Percentiles rank a stretch among this genome's conserved stretches.
These are phyloP conservation scores for Mystacides longicornis DNA, from an alignment of 2,888 invertebrate genomes.

Conservation along the genomic window DNA sequence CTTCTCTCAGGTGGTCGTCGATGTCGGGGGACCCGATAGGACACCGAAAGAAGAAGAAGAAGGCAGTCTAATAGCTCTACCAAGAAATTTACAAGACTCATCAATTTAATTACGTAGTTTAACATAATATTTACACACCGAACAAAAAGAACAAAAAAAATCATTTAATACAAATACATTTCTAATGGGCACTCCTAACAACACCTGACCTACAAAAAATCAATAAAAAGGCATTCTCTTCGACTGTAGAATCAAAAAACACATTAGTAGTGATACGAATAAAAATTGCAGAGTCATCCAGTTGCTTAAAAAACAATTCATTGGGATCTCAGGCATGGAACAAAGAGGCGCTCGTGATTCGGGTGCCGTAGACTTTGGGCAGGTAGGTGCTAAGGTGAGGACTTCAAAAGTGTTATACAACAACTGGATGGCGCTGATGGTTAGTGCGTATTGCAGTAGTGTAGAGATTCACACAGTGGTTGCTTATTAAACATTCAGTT, in stretches of 20 bases:
- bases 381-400: too few relatives aligned
- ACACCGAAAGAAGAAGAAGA: too few relatives aligned
- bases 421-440: too few relatives aligned
- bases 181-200: background rate
- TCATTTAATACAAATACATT: background rate
- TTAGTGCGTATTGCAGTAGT: slow-evolving; percentile 1
- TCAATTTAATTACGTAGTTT: too few relatives aligned
- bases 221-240: slow-evolving; percentile 1
- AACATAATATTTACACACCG: too few relatives aligned
- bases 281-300: background rate
- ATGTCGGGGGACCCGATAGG: too few relatives aligned
- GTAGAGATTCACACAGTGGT: background rate
- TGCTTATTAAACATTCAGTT: too few relatives aligned
- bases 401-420: background rate
- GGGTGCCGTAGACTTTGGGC: background rate
- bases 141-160: background rate
- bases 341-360: background rate
- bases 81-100: too few relatives aligned
- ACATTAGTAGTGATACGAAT: background rate
- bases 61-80: too few relatives aligned
- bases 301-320: too few relatives aligned
- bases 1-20: too few relatives aligned
- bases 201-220: slow-evolving; percentile 1
- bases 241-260: slow-evolving; percentile 1
- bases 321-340: too few relatives aligned